Evolutionary conservation across 2,888 invertebrate species (phyloP).

Genomic region (Lepeophtheirus nordmannii): DNA sequence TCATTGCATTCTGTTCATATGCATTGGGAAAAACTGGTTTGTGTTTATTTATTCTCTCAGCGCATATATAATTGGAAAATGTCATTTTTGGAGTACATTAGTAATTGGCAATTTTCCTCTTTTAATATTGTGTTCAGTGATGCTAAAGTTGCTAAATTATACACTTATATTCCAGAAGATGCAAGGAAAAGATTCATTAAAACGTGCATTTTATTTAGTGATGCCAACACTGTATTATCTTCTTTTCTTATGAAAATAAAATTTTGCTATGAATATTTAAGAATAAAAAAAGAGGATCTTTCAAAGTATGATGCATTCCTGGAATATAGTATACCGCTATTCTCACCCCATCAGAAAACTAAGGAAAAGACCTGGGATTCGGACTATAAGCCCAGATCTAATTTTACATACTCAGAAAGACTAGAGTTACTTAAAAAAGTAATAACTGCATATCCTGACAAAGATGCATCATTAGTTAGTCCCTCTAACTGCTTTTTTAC

Average conservation of each 20-base stretch:
- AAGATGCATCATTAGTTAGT: not conserved
- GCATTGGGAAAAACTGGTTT: not conserved
- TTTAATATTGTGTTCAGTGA: not conserved
- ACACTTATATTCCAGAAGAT: not conserved
- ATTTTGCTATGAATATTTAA: not conserved
- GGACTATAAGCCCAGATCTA: not conserved
- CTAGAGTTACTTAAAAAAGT: not conserved
- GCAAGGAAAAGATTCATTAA: not conserved
- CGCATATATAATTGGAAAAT: not conserved
- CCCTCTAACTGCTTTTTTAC: not conserved
- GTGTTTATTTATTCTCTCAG: not conserved
- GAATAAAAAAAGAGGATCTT: not conserved
- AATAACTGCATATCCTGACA: not conserved
- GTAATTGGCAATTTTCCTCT: not conserved
- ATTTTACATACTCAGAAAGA: not conserved
- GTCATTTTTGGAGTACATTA: not conserved
- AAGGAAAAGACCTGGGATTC: not conserved
- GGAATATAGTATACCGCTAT: not conserved
- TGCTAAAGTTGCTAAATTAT: not conserved
- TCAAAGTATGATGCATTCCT: not conserved
- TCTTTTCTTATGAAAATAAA: not conserved
- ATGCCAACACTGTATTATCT: not conserved
- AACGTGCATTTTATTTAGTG: not conserved
- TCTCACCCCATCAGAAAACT: not conserved
- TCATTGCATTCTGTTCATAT: not conserved